phyloP scores from a whole-genome alignment of 2,888 invertebrate species.

The Argyresthia albistria region DNA sequence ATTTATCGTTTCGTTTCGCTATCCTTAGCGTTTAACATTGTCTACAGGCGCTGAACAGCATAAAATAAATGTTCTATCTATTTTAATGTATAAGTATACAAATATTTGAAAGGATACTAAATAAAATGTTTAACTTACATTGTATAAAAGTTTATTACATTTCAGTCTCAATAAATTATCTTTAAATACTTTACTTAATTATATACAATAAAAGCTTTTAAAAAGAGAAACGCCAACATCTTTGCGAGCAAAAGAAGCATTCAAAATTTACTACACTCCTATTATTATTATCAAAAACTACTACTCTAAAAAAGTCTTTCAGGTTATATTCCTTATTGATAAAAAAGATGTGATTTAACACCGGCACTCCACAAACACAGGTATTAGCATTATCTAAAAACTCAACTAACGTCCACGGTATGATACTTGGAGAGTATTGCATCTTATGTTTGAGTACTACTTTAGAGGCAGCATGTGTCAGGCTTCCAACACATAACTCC shows the following conservation, averaged over 20 bases:
- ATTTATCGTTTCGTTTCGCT: too few species aligned
- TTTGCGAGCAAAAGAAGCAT: constrained; percentile 73
- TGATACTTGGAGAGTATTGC: constrained; percentile 66
- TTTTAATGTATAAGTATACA: not conserved
- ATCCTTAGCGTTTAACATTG: too few species aligned
- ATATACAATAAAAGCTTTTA: not conserved
- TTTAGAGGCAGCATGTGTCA: constrained; percentile 71
- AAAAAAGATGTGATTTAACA: constrained; percentile 33
- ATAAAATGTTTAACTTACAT: not conserved
- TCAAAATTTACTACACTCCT: constrained; percentile 61
- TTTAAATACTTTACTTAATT: too few species aligned
- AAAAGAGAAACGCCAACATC: not conserved
- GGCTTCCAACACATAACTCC: constrained; percentile 54
- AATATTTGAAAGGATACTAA: constrained; percentile 1
- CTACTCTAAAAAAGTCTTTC: constrained; percentile 44
- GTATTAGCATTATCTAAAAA: constrained; percentile 74
- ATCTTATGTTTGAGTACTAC: constrained; percentile 63
- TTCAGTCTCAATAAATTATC: not conserved
- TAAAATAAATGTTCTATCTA: not conserved
- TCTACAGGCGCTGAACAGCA: too few species aligned
- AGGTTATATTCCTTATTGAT: constrained; percentile 41
- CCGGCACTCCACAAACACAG: constrained; percentile 74
- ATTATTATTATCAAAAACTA: constrained; percentile 42
- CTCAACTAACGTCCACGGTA: constrained; percentile 73
- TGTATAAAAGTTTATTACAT: not conserved